Evolutionary conservation across 2,797 vertebrate species (phyloP), one percentile per base, ranked within the genome.

Genomic region (Eurystomus glaucurus): DNA sequence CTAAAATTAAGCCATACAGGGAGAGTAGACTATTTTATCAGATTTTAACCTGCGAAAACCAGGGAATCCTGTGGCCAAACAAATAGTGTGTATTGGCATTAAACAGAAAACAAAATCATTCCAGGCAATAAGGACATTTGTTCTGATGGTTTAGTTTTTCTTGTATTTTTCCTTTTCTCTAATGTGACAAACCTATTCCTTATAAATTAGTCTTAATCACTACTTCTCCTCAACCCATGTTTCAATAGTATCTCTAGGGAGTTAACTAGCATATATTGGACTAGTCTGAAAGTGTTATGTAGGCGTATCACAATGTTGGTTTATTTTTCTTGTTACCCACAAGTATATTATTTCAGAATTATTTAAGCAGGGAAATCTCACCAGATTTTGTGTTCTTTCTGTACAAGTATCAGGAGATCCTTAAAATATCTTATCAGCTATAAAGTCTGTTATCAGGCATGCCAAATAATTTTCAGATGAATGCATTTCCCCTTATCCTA

Each of bases 381-480:
- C 26, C 64, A 60, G 79, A 92, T 68, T 96, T 91, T 51, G 16
- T 71, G 37, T 61, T 93, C 88, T 90, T 94, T 88, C 71, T 83
- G 39, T 87, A 91, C 46, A 95, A 71, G 33, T 92, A 93, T 70
- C 58, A 55, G 61, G 50, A 83, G 29, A 81, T 20, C 28, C 62
- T 91, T 92, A 89, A 90, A 93, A 75, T 31, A 88, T 93, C 62
- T 91, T 54, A 84, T 87, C 69, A 82, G 55, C 46, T 85, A 74
- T 29, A 82, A 88, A 92, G 95, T 83, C 21, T 55, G 83, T 72
- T 93, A 85, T 43, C n/a, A 83, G 20, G 13, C 45, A 70, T 31
- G 22, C 11, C 46, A 95, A 96, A 81, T 81, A 79, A 78, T 71
- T 29, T 79, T 91, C 60, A 74, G 62, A 91, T 57, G 10, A 93